Evolutionary conservation across 2,888 invertebrate genomes (phyloP).

Genomic region (Exephanes ischioxanthus): DNA sequence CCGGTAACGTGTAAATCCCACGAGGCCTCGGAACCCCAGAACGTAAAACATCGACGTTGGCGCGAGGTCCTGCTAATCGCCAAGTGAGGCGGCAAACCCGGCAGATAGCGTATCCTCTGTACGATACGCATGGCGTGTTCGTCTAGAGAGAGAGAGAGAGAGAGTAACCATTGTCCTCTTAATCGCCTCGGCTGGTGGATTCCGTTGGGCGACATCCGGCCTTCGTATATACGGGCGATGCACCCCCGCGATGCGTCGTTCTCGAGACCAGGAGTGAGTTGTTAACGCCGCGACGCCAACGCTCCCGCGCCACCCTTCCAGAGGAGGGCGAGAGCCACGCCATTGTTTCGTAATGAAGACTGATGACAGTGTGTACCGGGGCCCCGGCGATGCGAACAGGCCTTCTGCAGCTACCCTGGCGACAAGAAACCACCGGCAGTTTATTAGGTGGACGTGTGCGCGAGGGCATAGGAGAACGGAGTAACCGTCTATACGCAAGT

Average conservation of each 20-base stretch:
- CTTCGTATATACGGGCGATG: slow-evolving; percentile 58
- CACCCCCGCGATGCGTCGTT: slow-evolving; percentile 73
- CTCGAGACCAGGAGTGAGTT: slow-evolving; percentile 74
- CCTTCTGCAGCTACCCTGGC: slow-evolving; percentile 48
- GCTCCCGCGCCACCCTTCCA: slow-evolving; percentile 59
- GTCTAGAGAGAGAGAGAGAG: background rate
- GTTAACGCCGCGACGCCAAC: slow-evolving; percentile 75
- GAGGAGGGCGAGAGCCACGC: slow-evolving; percentile 59
- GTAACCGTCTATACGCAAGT: slow-evolving; percentile 33
- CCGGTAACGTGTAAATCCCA: slow-evolving; percentile 22
- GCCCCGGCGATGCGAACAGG: slow-evolving; percentile 26
- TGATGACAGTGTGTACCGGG: slow-evolving; percentile 77
- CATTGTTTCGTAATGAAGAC: slow-evolving; percentile 82
- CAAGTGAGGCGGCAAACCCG: slow-evolving; percentile 64
- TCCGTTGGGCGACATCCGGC: slow-evolving; percentile 69
- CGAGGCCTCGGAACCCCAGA: slow-evolving; percentile 19
- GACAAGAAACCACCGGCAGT: slow-evolving; percentile 78
- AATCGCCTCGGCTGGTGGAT: slow-evolving; percentile 73
- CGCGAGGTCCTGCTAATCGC: slow-evolving; percentile 59
- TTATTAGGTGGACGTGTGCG: slow-evolving; percentile 80
- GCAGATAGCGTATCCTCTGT: slow-evolving; percentile 30
- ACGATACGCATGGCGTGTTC: slow-evolving; percentile 27
- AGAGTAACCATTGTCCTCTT: slow-evolving; percentile 76
- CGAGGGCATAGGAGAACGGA: slow-evolving; percentile 18
- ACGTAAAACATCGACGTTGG: slow-evolving; percentile 45